Evolutionary conservation across 2,888 invertebrate species (phyloP), one percentile per base, ranked within the genome.

Genomic region (Chesias legatella): DNA sequence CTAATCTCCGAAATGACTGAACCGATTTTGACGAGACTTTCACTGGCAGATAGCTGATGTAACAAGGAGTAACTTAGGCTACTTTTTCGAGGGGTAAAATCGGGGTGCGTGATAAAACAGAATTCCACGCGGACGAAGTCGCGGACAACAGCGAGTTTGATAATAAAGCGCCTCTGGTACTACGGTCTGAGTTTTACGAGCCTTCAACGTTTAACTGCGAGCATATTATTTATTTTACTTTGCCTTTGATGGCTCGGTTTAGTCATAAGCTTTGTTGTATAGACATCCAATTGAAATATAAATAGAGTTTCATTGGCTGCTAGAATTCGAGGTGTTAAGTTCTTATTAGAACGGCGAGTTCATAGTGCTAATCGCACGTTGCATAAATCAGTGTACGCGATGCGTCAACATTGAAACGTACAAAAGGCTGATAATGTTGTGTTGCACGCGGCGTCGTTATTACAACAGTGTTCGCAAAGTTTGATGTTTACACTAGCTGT

Each of bases 401-500:
- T 30, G 42, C 29, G 31, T 35, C 43, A 33, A 39, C 48, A 48
- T 59, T 61, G 63, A 67, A 50, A 45, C 36, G 50, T 50, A 57
- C 60, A 51, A 58, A 48, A 56, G 59, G 51, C 61, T 57, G 2
- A 17, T 17, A 5, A 17, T 17, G 5, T 2, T 57, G 58, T 60
- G 45, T 65, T 64, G 59, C 60, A 66, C 60, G 67, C 59, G 45
- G 53, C 37, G 43, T 33, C 39, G 46, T 43, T 23, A 39, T 49
- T 39, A 43, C 43, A 63, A 68, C 73, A 67, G 66, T 66, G 73
- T 69, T 62, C 58, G 45, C 11, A 11, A 1, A 22, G 52, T 23
- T 46, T 56, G 60, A 57, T 63, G 60, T 67, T 68, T 65, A 64
- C 58, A n/a, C n/a, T n/a, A n/a, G n/a, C n/a, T n/a, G n/a, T n/a